Evolutionary conservation across 2,113 vertebrate species (phyloP).

Genomic region (Erythrocebus patas): DNA sequence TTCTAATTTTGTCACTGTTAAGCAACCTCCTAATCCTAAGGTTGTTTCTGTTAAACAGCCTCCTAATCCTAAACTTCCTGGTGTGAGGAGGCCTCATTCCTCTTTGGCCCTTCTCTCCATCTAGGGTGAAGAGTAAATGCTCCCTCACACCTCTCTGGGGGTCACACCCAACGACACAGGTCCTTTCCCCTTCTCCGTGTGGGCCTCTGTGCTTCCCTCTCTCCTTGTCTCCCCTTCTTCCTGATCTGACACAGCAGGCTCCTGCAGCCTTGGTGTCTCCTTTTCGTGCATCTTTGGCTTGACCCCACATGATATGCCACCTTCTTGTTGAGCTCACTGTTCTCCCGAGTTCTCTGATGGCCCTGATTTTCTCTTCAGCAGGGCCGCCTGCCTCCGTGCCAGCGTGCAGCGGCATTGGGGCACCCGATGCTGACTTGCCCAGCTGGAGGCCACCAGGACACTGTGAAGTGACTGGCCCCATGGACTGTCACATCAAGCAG

Average conservation of each 20-base stretch:
- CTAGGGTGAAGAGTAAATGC: not conserved
- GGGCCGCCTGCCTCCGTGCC: not conserved
- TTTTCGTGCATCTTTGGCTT: not conserved
- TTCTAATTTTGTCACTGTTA: not conserved
- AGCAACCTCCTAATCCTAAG: not conserved
- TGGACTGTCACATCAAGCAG: not conserved
- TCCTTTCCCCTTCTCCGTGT: not conserved
- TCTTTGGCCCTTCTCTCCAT: not conserved
- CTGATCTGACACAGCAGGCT: not conserved
- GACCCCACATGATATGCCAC: rapidly evolving
- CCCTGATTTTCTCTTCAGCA: not conserved
- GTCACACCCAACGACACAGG: not conserved
- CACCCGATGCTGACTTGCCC: not conserved
- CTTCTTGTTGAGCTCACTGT: not conserved
- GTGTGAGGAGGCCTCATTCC: not conserved
- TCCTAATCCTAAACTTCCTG: not conserved
- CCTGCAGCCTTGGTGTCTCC: not conserved
- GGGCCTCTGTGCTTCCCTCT: not conserved
- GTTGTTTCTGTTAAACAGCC: not conserved
- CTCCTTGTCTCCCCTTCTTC: not conserved
- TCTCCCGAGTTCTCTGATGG: not conserved
- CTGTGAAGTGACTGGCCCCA: not conserved
- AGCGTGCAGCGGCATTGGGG: rapidly evolving
- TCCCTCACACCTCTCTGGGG: not conserved
- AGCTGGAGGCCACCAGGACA: not conserved